Conservation (phyloP, 2,888 invertebrate genomes). For the Rotaria macrura region DNA sequence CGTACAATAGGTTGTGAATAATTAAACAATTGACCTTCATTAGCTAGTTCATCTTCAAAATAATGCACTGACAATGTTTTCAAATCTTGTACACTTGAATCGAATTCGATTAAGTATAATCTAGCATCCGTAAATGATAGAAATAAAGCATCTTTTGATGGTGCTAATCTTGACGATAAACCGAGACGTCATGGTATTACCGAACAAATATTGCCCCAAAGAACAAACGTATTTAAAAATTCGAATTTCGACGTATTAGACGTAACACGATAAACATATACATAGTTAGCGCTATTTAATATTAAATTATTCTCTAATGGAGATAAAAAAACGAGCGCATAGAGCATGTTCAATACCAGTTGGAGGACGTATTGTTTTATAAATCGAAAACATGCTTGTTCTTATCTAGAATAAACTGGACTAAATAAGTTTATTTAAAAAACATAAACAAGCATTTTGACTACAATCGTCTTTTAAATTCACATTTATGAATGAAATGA, state of each 20-base stretch:
- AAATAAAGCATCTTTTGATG: slow-evolving; percentile 71
- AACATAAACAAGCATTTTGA: no score
- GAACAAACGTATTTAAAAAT: slow-evolving; percentile 23
- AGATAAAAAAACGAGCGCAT: slow-evolving; percentile 8
- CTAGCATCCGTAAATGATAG: slow-evolving; percentile 89
- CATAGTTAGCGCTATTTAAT: slow-evolving; percentile 15
- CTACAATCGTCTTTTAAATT: no score
- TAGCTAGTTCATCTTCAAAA: slow-evolving; percentile 71
- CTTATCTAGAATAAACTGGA: background rate
- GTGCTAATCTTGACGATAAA: background rate
- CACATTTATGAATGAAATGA: no score
- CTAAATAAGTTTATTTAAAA: no score
- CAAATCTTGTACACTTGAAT: slow-evolving; percentile 75
- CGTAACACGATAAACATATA: slow-evolving; percentile 27
- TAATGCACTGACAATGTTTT: slow-evolving; percentile 89
- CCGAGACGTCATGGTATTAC: slow-evolving; percentile 26
- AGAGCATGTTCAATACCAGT: slow-evolving; percentile 28
- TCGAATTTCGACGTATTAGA: slow-evolving; percentile 7
- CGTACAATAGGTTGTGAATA: slow-evolving; percentile 41
- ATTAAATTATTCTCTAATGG: slow-evolving; percentile 25
- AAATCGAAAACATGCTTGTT: slow-evolving; percentile 25
- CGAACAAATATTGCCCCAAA: slow-evolving; percentile 26
- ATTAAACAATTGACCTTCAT: slow-evolving; percentile 34
- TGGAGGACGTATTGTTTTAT: slow-evolving; percentile 31
- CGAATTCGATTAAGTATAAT: slow-evolving; percentile 66